Base-by-base conservation (phyloP, 2,113 vertebrate genomes). In the Pelusios castaneus region DNA sequence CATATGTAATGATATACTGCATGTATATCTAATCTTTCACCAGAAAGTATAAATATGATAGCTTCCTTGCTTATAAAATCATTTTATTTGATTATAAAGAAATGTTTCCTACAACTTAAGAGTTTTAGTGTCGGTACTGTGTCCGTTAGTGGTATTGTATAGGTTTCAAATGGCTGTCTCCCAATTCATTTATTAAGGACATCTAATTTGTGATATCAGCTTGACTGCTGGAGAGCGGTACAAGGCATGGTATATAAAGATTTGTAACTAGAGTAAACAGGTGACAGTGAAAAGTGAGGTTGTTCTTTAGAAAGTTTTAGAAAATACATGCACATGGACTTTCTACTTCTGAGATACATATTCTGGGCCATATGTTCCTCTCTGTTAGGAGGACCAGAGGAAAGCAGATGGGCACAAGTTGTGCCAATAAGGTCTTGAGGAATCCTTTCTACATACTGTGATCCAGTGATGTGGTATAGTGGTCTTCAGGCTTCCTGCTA, bases 281-380 rank as follows among this genome's bases (percentile, higher is more conserved):
- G 80, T 82, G 89, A 29, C 10, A 41, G 22, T 31, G 25, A 84
- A 70, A 51, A 84, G 13, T 87, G 84, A 95, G 38, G 1, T 55
- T 80, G 25, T 22, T 67, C 82, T 91, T 70, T 12, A 55, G 91
- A 88, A 90, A 94, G 93, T 90, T 95, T 95, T 77, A 89, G 51
- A 89, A 90, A 94, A 83, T 1, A 70, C 0, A 52, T 55, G 49
- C 81, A 63, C 92, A 84, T 91, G 63, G 17, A 86, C 92, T 94
- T 95, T 91, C 29, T 90, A 41, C 86, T 90, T 93, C 84, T 11
- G 56, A 80, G 84, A 45, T 84, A 67, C 55, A 38, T 92, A 87
- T 91, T 94, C 82, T 82, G 34, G 49, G 77, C 91, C 95, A 93
- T 96, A 95, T 97, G 96, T 89, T 95, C 77, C 56, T 96, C 80